Evolutionary conservation across 1,140 invertebrate species (phyloP).

Genomic region (Dendrolimus punctatus): DNA sequence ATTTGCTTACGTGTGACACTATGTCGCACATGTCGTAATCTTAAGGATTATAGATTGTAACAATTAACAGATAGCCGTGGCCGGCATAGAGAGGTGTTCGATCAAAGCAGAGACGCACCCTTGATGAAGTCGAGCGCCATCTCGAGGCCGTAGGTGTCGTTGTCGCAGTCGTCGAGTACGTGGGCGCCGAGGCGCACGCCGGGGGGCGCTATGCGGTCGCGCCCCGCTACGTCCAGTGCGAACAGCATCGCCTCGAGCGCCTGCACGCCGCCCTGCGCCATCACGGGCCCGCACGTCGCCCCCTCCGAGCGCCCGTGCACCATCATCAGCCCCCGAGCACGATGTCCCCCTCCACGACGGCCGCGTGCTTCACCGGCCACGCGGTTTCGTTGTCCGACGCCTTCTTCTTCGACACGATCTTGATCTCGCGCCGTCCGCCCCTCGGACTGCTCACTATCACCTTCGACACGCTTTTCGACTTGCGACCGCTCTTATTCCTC

Average conservation of each 20-base stretch:
- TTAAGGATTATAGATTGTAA: too few relatives aligned
- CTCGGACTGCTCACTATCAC: background rate
- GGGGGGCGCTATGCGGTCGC: conserved; percentile 67
- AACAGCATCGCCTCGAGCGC: conserved; percentile 95
- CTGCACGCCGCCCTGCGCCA: conserved; percentile 95
- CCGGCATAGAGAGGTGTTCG: too few relatives aligned
- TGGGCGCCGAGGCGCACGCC: conserved; percentile 89
- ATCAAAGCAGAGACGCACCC: conserved; percentile 76
- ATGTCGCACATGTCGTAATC: too few relatives aligned
- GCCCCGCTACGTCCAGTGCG: conserved; percentile 79
- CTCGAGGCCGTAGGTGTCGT: conserved; percentile 95
- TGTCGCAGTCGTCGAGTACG: conserved; percentile 95
- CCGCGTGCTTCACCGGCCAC: conserved; percentile 91
- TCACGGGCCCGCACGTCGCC: conserved; percentile 89
- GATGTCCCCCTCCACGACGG: conserved; percentile 87
- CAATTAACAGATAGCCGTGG: too few relatives aligned
- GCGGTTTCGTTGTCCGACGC: conserved; percentile 39
- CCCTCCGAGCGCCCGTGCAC: conserved; percentile 90
- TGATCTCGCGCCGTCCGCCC: conserved; percentile 6
- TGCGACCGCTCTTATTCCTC: background rate
- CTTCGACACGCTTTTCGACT: background rate
- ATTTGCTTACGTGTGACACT: too few relatives aligned
- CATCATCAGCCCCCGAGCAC: conserved; percentile 95
- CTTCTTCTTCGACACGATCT: conserved; percentile 27
- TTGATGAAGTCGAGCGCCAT: conserved; percentile 98